Evolutionary conservation across 2,113 vertebrate species (phyloP).

Genomic region (Formicarius rufipectus): DNA sequence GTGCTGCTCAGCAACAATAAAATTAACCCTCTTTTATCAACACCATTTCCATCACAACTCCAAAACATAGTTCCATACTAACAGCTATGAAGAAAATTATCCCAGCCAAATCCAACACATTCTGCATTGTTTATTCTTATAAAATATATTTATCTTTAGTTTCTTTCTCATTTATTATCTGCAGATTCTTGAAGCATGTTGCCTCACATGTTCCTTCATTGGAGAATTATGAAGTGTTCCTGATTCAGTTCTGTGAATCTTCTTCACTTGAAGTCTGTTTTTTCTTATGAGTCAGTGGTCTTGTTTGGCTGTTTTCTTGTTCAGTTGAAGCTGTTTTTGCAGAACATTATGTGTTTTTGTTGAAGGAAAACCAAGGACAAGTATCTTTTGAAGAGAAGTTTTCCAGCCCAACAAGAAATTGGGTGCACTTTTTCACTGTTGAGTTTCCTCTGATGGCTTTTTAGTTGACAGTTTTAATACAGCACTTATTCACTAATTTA

Average conservation of each 20-base stretch:
- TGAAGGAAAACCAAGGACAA: not conserved
- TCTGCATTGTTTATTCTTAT: not conserved
- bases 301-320: not conserved
- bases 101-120: not conserved
- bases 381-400: not conserved
- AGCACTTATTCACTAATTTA: not conserved
- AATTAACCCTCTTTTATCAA: not conserved
- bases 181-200: not conserved
- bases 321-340: not conserved
- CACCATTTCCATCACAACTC: not conserved
- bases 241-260: not conserved
- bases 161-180: not conserved
- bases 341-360: not conserved
- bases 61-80: not conserved
- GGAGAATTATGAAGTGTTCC: not conserved
- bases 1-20: not conserved
- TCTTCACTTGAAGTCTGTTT: not conserved
- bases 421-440: not conserved
- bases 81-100: not conserved
- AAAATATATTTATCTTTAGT: not conserved
- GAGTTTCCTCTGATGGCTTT: not conserved
- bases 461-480: not conserved
- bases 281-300: not conserved
- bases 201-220: not conserved
- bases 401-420: not conserved